These are phyloP conservation scores for Phylloscopus whistleri DNA, from an alignment of 2,113 vertebrate species.

Conservation along the genomic window DNA sequence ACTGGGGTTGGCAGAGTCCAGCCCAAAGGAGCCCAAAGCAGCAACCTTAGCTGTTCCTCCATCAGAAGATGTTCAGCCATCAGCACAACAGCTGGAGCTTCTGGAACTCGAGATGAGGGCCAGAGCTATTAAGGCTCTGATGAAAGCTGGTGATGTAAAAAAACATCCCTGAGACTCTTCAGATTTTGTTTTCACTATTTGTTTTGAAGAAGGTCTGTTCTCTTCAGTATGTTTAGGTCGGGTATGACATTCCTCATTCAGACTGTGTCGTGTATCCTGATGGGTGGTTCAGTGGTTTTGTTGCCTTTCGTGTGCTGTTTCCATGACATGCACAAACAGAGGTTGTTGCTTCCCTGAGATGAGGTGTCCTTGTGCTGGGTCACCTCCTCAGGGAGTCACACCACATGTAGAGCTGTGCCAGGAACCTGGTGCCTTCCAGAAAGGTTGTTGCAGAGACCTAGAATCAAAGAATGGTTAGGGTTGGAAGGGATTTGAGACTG, in stretches of 20 bases:
- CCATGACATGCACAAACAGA: neutral
- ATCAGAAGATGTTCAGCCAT: conserved; percentile 78
- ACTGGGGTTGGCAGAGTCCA: conserved; percentile 76
- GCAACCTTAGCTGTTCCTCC: conserved; percentile 28
- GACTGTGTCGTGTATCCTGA: neutral
- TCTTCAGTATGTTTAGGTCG: conserved; percentile 15
- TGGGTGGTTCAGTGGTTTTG: neutral
- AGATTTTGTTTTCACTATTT: conserved; percentile 11
- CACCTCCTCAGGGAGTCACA: neutral
- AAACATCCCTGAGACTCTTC: conserved; percentile 63
- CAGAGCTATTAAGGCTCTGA: conserved; percentile 94
- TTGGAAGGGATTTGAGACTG: neutral
- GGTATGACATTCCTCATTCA: conserved; percentile 52
- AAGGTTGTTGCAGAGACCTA: neutral
- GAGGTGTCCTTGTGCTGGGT: neutral
- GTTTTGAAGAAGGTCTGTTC: conserved; percentile 11
- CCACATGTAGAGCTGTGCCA: neutral
- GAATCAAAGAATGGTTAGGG: neutral
- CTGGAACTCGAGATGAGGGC: conserved; percentile 97
- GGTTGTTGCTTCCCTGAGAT: neutral
- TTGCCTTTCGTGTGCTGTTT: neutral
- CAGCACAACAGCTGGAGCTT: conserved; percentile 92
- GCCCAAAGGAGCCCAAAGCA: conserved; percentile 59
- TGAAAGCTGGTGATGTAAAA: conserved; percentile 91
- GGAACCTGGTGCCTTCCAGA: neutral